Base-by-base conservation (phyloP, 2,113 vertebrate species). In the Serinus canaria region DNA sequence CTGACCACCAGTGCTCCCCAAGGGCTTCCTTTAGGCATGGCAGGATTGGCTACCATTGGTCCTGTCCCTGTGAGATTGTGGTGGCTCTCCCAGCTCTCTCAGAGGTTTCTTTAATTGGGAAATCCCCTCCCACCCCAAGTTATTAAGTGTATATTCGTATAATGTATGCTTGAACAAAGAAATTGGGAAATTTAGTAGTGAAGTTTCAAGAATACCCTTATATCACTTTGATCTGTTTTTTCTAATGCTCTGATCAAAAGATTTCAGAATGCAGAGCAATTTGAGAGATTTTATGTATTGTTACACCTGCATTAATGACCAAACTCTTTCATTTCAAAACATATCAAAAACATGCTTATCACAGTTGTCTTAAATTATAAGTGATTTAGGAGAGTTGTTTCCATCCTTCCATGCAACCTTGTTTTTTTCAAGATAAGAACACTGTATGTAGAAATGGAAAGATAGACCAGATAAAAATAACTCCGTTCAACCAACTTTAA, bases 401-500 rank as follows among this genome's bases (percentile, higher is more conserved):
- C 37, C 33, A 66, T 50, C 35, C 13, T 66, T 75, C 31, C 39
- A 76, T 62, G 87, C 41, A 70, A 43, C 44, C 35, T 94, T 93
- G 14, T 7, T 30, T 86, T 86, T 90, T 92, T 91, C 44, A 68
- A 89, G 59, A 67, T 85, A 87, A 87, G 14, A 92, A 15, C 18
- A 31, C 25, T 43, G 5, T 69, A 82, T 74, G 30, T 68, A 91
- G 85, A 77, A 93, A 92, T 35, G 31, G 37, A 88, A 83, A 88
- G 67, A 80, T 62, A 37, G 46, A 92, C 81, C 24, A 83, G 55
- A 92, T 70, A 92, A 84, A 95, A 90, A 79, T 53, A 95, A 87
- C 35, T 73, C 44, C 13, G 2, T 43, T 86, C 64, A 79, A 90
- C 70, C 76, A 83, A 21, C 21, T 67, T 87, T 60, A n/a, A 87